Base-by-base conservation (phyloP, 53 echinoderm and acorn worm species). In the Echinarachnius parma region DNA sequence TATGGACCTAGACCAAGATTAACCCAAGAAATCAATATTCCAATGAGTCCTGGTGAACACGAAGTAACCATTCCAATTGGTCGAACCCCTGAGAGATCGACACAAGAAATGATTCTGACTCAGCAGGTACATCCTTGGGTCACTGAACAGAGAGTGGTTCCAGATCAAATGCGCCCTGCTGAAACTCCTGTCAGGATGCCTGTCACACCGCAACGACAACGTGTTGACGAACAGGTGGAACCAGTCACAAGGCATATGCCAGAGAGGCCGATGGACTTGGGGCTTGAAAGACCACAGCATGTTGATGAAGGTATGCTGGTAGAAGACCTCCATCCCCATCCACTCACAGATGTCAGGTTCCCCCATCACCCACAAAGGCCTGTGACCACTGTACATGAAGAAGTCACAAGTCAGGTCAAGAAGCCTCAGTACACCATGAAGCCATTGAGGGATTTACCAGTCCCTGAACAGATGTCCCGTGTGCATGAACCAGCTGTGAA, bases 11-110 rank as follows among this genome's bases (percentile, higher is more conserved):
- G 74, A 56, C 55, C 56, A 27, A 54, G 74, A 18, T 5, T 37
- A 3, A 72, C 74, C 35, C 74, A 72, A 54, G 74, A 72, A 57
- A 57, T 72, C 0, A 72, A 72, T 72, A 72, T 72, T 56, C 74
- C 74, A 11, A 72, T 72, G 74, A 56, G 74, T 37, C 74, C 74
- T 26, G 74, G 74, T 37, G 56, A 72, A 28, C 36, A 33, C 23
- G 74, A 72, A 72, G 30, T 72, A 18, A 72, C 57, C 57, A 72
- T 72, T 72, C 74, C 74, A 16, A 35, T 72, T 24, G 74, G 57
- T 22, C 55, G 15, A 72, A 8, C 69, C 31, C 34, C 74, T 56
- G 55, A 72, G 39, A 35, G 74, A 10, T 56, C 74, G 25, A 72
- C 74, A 21, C 55, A 72, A 57, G 74, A 72, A 29, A n/a, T 72